These are phyloP conservation scores for Metacarcinus magister DNA, from an alignment of 2,888 invertebrate genomes.

Conservation along the genomic window DNA sequence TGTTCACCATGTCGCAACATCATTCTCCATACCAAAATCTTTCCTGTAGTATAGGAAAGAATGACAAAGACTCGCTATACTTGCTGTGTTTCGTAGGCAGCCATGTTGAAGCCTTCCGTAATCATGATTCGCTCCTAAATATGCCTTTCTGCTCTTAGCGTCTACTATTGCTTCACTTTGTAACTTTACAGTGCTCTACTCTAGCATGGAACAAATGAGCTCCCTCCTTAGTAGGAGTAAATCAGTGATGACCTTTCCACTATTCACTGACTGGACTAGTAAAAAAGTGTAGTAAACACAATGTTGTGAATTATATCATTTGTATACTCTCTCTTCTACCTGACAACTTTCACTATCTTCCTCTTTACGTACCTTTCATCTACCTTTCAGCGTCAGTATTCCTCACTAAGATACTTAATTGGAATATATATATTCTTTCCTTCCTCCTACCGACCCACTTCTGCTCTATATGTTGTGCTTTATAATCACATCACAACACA, in stretches of 20 bases:
- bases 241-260: neutral
- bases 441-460: neutral
- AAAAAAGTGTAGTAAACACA: no score
- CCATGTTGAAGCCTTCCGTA: no score
- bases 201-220: neutral
- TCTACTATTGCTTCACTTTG: neutral
- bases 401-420: conserved; percentile 5
- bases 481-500: neutral
- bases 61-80: no score
- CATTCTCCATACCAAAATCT: no score
- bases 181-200: neutral
- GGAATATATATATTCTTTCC: neutral
- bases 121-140: no score
- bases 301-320: neutral
- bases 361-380: neutral
- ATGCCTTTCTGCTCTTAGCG: no score
- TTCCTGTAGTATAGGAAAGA: no score
- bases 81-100: no score
- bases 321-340: neutral
- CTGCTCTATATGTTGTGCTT: neutral
- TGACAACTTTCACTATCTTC: conserved; percentile 28
- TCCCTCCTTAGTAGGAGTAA: neutral
- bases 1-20: no score
- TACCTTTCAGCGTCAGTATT: neutral
- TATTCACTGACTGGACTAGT: neutral